phyloP scores from a whole-genome alignment of 2,113 vertebrate species.

The Sphaerodactylus townsendi region DNA sequence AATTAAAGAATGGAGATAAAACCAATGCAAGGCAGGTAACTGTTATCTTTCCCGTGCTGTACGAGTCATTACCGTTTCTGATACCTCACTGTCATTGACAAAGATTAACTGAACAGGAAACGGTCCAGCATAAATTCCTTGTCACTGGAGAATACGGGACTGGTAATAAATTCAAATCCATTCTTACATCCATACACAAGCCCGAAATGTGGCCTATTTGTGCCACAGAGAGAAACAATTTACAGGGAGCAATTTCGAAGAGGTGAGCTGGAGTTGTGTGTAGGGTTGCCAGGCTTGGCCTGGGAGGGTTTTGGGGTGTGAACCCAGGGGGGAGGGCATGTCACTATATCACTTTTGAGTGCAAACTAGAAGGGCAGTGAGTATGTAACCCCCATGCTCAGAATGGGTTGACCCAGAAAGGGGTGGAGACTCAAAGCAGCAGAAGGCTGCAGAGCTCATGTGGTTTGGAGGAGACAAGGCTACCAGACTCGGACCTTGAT shows the following conservation, averaged over 20 bases:
- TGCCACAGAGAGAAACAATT: neutral
- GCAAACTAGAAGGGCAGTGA: too few relatives aligned
- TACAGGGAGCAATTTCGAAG: neutral
- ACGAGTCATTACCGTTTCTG: constrained; percentile 54
- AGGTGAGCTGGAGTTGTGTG: too few relatives aligned
- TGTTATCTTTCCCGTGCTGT: constrained; percentile 47
- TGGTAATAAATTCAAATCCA: constrained; percentile 12
- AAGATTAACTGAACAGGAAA: constrained; percentile 43
- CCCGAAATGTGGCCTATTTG: constrained; percentile 1
- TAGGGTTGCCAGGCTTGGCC: too few relatives aligned
- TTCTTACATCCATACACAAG: constrained; percentile 19
- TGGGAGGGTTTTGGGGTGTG: too few relatives aligned
- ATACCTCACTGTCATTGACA: constrained; percentile 41
- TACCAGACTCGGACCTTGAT: too few relatives aligned
- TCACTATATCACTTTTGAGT: too few relatives aligned
- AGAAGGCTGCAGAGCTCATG: too few relatives aligned
- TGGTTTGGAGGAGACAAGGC: too few relatives aligned
- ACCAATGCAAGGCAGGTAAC: constrained; percentile 29
- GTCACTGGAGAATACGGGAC: constrained; percentile 25
- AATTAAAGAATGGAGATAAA: constrained; percentile 59
- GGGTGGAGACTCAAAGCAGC: too few relatives aligned
- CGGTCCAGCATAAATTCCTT: constrained; percentile 14
- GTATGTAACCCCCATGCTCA: too few relatives aligned
- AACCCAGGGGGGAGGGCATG: too few relatives aligned
- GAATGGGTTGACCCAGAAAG: too few relatives aligned